Base-by-base conservation (phyloP, 2,113 vertebrate genomes). In the Protomyctophum bolini region DNA sequence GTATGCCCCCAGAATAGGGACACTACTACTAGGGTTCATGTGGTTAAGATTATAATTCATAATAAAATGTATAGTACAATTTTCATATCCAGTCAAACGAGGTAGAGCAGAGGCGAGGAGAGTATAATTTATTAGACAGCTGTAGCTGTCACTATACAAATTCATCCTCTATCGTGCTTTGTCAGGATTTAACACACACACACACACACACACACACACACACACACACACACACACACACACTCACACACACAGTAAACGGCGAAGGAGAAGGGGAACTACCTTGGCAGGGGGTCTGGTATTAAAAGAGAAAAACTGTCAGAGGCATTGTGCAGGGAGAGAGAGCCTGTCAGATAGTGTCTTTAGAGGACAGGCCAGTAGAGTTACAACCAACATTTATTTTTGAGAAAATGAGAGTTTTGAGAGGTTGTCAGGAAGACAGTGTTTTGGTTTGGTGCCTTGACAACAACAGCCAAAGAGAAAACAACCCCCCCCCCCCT, bases 81-180 rank as follows among this genome's bases (percentile, higher is more conserved):
- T 41, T 41, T 3, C 3, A 0, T 41, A 41, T 41, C 5, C 33
- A 41, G 33, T 41, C 33, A 41, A 41, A 41, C 33, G 5, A 41
- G 33, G 33, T 41, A 41, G 3, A 41, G 33, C 33, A 41, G 3
- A 41, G 33, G 33, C 33, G 3, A 41, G 33, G 33, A 41, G 33
- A 41, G 33, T 6, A 41, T 41, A 41, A 4, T 41, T 7, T 21
- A 57, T 57, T 57, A 57, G 8, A 66, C 72, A 80, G 83, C 83
- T 84, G 73, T 78, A 86, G 86, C 89, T 75, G 87, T 87, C 89
- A 91, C 76, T 52, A 29, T 73, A 78, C 75, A 88, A 84, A 84
- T 83, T 76, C 82, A 82, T 52, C 83, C 73, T 75, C 68, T 8
- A 41, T 41, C 33, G 5, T 7, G 12, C 66, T 68, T 81, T 83